phyloP scores from a whole-genome alignment of 2,797 vertebrate genomes.

The Mormyrops attenuatus region DNA sequence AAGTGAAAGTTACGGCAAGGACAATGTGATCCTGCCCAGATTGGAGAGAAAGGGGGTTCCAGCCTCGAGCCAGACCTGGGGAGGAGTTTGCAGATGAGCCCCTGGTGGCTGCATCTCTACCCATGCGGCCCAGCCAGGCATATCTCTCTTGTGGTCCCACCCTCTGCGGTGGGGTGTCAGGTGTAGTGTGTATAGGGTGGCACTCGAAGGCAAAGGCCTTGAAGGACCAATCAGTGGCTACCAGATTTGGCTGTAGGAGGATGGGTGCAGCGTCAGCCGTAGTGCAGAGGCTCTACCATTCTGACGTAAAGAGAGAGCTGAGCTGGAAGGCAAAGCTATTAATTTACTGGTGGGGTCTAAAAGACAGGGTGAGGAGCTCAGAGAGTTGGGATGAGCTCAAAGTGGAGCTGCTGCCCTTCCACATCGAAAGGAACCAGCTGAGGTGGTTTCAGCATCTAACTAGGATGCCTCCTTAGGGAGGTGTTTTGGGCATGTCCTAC shows the following conservation, averaged over 20 bases:
- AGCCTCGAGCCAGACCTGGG: not conserved
- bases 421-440: not conserved
- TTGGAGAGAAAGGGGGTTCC: not conserved
- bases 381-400: not conserved
- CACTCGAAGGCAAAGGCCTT: not conserved
- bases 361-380: not conserved
- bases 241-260: not conserved
- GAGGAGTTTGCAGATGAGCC: not conserved
- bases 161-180: not conserved
- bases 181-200: not conserved
- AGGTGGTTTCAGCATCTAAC: not conserved
- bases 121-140: not conserved
- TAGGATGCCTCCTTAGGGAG: not conserved
- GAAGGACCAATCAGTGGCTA: not conserved
- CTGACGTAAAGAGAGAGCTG: not conserved
- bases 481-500: not conserved
- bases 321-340: not conserved
- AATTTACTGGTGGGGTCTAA: not conserved
- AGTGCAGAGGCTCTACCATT: too few species aligned
- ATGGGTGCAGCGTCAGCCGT: too few species aligned
- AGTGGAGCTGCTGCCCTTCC: not conserved
- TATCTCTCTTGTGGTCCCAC: not conserved
- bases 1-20: not conserved
- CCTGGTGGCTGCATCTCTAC: not conserved
- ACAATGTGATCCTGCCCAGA: not conserved